Conservation (phyloP, 2,797 vertebrate genomes). For the Pitangus sulphuratus region DNA sequence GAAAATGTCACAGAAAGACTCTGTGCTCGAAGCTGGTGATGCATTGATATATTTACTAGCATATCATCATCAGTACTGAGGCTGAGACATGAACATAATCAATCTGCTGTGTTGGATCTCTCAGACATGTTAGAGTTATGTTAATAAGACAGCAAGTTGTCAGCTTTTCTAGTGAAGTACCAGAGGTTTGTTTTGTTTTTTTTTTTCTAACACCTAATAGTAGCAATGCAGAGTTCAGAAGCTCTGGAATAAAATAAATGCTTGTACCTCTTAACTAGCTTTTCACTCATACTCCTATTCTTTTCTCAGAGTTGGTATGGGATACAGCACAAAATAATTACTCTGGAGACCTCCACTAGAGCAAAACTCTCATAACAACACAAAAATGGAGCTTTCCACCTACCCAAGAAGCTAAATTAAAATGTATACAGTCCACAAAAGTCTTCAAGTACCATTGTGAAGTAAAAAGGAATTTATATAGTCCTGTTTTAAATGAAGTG, state of each 20-base stretch:
- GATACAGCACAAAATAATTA: conserved; percentile 8
- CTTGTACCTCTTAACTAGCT: conserved; percentile 9
- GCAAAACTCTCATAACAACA: not conserved
- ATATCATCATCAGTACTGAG: conserved; percentile 37
- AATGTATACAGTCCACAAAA: not conserved
- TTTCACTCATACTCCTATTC: not conserved
- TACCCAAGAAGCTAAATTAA: not conserved
- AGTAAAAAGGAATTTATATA: not conserved
- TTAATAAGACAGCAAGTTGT: conserved; percentile 64
- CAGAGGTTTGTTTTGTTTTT: not conserved
- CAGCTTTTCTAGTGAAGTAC: conserved; percentile 46
- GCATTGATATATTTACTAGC: conserved; percentile 57
- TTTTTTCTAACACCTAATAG: conserved; percentile 25
- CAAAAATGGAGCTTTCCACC: not conserved
- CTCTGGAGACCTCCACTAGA: not conserved
- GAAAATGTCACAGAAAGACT: conserved; percentile 46
- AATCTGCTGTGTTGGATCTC: conserved; percentile 57
- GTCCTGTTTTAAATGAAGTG: not conserved
- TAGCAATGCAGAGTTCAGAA: conserved; percentile 1
- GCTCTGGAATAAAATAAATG: conserved; percentile 26
- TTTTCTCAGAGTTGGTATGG: not conserved
- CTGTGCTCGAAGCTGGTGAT: conserved; percentile 1
- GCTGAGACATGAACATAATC: conserved; percentile 63
- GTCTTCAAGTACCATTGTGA: not conserved
- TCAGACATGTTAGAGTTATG: conserved; percentile 52